Percentiles rank a stretch among this genome's conserved stretches.
Evolutionary conservation across 2,888 invertebrate species (phyloP).

Genomic region (Epistrophella euchroma): DNA sequence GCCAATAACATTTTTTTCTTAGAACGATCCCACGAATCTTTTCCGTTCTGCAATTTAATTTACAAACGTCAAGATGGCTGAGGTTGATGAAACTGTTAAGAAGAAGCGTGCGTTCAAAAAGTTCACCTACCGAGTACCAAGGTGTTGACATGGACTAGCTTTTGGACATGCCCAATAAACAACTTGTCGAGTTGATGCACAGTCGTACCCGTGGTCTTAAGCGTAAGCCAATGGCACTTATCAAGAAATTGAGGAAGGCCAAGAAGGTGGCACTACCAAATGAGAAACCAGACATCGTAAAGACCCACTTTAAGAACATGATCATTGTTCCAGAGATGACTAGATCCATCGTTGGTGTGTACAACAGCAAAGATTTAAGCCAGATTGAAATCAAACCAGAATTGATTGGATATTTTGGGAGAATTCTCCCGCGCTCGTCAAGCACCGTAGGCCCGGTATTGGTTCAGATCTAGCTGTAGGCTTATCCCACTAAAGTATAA

Average conservation of each 20-base stretch:
- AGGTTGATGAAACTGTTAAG: constrained; percentile 94
- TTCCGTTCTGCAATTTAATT: constrained; percentile 85
- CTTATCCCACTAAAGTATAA: constrained; percentile 97
- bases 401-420: constrained; percentile 98
- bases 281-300: constrained; percentile 99
- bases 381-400: constrained; percentile 96
- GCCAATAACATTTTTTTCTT: too few relatives aligned
- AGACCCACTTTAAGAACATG: constrained; percentile 99
- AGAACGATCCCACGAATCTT: too few relatives aligned
- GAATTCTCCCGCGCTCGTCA: constrained; percentile 98
- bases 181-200: constrained; percentile 97
- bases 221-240: constrained; percentile 96
- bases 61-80: constrained; percentile 87
- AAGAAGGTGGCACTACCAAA: constrained; percentile 97
- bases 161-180: constrained; percentile 98
- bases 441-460: constrained; percentile 98
- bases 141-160: constrained; percentile 99
- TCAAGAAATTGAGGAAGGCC: constrained; percentile 97
- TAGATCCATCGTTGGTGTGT: constrained; percentile 98
- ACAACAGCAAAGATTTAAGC: constrained; percentile 99
- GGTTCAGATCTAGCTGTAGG: constrained; percentile 98
- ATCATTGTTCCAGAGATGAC: constrained; percentile 99
- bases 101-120: constrained; percentile 99
- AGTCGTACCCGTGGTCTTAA: constrained; percentile 97
- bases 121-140: constrained; percentile 99